Base-by-base conservation (phyloP, 2,888 invertebrate genomes). In the Theretra japonica region DNA sequence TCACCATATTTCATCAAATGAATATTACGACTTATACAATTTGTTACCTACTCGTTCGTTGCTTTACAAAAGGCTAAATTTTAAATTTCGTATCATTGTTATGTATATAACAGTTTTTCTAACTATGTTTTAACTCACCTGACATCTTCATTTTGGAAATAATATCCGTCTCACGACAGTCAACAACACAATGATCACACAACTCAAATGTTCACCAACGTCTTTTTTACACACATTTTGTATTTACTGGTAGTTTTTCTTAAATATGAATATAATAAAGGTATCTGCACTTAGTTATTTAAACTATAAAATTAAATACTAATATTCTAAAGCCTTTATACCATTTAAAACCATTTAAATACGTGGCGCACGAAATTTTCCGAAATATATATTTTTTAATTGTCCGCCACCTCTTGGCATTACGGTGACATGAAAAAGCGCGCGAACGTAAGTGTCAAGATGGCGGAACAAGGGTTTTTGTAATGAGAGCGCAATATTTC, bases 61-160 rank as follows among this genome's bases (percentile, higher is more conserved):
- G 30, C 30, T 33, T n/a, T 30, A 41, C 21, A 41, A 62, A 2
- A 33, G 33, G 21, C 50, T 25, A 68, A 19, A 48, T 17, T 41
- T 15, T 41, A 1, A 25, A 48, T 53, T 25, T 21, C 17, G 15
- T 50, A 17, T 3, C 4, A 11, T 41, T 41, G 11, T 41, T 4
- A 41, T 41, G 6, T 6, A 0, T 15, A 41, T 2, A 11, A 11
- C 11, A 41, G 11, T 11, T 33, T 2, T 0, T 33, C 11, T 33
- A 33, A 33, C 11, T 8, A 11, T 74, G 25, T 41, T 17, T 57
- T 70, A 11, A 56, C 80, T 84, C 77, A 83, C 86, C 84, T 73
- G 85, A 79, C 74, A 88, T 83, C 81, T 86, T 88, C 70, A 83
- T 85, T 77, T 79, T 82, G 75, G 33, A 21, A 76, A 73, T 65